These are phyloP conservation scores for Enteromius afrohamiltoni DNA, from an alignment of 2,797 vertebrate genomes.

Conservation along the genomic window DNA sequence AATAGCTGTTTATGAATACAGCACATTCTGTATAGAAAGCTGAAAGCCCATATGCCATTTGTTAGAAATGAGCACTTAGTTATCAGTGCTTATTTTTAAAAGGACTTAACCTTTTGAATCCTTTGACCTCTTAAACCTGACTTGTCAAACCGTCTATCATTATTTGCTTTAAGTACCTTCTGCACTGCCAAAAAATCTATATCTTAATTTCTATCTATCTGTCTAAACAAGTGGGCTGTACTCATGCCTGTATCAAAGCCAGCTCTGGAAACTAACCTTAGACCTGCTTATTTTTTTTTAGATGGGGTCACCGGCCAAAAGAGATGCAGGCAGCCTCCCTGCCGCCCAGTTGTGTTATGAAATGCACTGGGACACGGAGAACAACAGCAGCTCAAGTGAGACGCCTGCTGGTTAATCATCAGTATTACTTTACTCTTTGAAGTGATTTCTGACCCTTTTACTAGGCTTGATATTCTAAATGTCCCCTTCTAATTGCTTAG, in stretches of 20 bases:
- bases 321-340: conserved; percentile 74
- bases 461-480: not conserved
- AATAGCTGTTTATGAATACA: not conserved
- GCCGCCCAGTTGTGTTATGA: conserved; percentile 80
- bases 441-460: conserved; percentile 5
- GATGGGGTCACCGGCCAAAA: conserved; percentile 76
- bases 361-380: conserved; percentile 85
- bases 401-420: conserved; percentile 66
- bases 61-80: not conserved
- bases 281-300: conserved; percentile 65
- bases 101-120: not conserved
- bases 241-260: not conserved
- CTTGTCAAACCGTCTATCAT: conserved; percentile 9
- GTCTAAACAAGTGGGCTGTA: not conserved
- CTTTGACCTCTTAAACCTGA: conserved; percentile 6
- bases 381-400: conserved; percentile 79
- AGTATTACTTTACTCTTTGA: not conserved
- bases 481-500: not conserved
- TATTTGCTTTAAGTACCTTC: conserved; percentile 19
- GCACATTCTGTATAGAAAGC: not conserved
- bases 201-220: not conserved
- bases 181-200: not conserved
- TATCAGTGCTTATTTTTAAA: not conserved
- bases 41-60: not conserved
- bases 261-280: not conserved